Evolutionary conservation across 30 jellyfish, hydroid and myxozoan genomes (phyloP).

Genomic region (Hydractinia echinata): DNA sequence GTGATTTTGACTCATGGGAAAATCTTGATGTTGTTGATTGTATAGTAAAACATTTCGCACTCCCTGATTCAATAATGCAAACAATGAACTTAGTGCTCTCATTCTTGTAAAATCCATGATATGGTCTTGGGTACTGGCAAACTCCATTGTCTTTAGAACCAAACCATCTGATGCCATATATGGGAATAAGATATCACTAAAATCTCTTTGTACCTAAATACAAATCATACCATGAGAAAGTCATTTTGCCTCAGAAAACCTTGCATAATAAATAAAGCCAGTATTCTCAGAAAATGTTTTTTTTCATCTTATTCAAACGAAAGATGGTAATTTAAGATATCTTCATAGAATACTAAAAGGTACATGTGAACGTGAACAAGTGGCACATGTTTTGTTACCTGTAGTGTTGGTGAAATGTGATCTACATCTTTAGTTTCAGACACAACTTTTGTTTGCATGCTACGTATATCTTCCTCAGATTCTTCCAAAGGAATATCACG

Average conservation of each 20-base stretch:
- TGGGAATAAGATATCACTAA: constrained; percentile 80
- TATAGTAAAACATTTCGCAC: constrained; percentile 70
- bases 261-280: background rate
- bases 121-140: constrained; percentile 70
- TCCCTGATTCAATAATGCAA: constrained; percentile 88
- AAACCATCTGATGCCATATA: constrained; percentile 87
- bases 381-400: constrained; percentile 41
- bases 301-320: constrained; percentile 17
- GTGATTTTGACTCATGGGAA: constrained; percentile 88
- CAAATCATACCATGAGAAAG: background rate
- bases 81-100: constrained; percentile 89
- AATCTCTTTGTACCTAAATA: constrained; percentile 81
- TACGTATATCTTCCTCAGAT: constrained; percentile 79
- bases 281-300: background rate
- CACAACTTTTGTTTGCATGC: constrained; percentile 21
- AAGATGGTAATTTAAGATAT: constrained; percentile 18
- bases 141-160: constrained; percentile 73
- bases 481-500: constrained; percentile 76
- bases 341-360: constrained; percentile 1
- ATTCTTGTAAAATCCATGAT: constrained; percentile 96
- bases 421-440: constrained; percentile 55
- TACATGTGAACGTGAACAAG: background rate
- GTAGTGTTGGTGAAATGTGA: constrained; percentile 79
- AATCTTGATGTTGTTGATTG: constrained; percentile 94
- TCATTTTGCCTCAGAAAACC: background rate